phyloP scores from a whole-genome alignment of 2,797 vertebrate genomes.

The Glyptemys insculpta region DNA sequence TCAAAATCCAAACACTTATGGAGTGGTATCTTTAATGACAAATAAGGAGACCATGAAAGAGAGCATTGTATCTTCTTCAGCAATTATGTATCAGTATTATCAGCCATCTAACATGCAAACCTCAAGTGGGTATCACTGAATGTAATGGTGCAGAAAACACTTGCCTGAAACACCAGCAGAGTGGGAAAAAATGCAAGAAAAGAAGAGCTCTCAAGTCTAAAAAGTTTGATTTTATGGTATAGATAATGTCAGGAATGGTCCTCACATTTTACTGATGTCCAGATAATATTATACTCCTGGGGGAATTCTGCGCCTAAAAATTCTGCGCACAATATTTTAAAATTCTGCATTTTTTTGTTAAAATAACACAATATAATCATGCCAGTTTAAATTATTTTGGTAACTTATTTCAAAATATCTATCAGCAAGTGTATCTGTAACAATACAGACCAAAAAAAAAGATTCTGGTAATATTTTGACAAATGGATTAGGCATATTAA shows the following conservation, averaged over 20 bases:
- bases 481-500: too few relatives aligned
- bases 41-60: neutral
- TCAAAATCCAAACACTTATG: neutral
- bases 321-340: too few relatives aligned
- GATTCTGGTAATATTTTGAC: too few relatives aligned
- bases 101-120: neutral
- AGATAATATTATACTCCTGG: neutral
- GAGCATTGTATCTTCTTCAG: neutral
- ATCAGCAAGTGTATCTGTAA: too few relatives aligned
- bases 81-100: fast-evolving
- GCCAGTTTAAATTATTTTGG: too few relatives aligned
- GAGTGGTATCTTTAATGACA: neutral
- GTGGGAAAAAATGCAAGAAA: neutral
- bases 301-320: too few relatives aligned
- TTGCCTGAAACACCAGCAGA: neutral
- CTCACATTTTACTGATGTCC: neutral
- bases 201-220: neutral
- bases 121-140: neutral
- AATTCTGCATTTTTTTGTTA: too few relatives aligned
- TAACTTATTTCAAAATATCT: too few relatives aligned
- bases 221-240: neutral
- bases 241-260: neutral
- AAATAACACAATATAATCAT: too few relatives aligned
- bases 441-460: too few relatives aligned
- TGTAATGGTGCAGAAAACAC: neutral